phyloP scores from a whole-genome alignment of 2,113 vertebrate genomes.

The Heterocephalus glaber region DNA sequence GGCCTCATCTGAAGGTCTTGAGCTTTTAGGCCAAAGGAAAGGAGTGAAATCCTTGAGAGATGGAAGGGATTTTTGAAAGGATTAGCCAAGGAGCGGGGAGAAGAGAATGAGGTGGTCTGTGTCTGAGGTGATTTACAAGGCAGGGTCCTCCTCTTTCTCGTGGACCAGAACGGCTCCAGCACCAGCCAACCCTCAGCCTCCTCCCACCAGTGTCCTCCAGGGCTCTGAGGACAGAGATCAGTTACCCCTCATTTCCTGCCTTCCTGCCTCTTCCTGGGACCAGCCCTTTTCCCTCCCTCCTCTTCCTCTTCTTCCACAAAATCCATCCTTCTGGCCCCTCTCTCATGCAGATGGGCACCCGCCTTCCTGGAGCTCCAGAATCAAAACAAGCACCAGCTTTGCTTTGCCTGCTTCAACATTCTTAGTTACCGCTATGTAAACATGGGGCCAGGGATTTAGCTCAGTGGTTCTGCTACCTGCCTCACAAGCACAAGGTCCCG shows the following conservation, averaged over 20 bases:
- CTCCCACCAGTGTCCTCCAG: fast-evolving
- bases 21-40: slow-evolving; percentile 70
- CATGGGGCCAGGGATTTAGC: too few species aligned
- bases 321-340: background rate
- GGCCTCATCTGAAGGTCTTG: slow-evolving; percentile 28
- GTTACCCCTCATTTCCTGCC: too few species aligned
- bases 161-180: background rate
- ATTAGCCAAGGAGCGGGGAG: slow-evolving; percentile 13
- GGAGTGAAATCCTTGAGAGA: slow-evolving; percentile 66
- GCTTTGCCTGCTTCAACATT: background rate
- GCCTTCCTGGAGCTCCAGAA: background rate
- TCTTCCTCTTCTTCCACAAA: background rate
- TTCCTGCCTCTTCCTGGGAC: background rate
- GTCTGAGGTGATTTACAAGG: background rate
- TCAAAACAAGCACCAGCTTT: background rate
- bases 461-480: too few species aligned
- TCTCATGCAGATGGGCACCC: background rate
- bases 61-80: slow-evolving; percentile 66
- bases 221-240: background rate
- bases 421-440: too few species aligned
- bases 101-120: background rate
- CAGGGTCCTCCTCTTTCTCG: background rate
- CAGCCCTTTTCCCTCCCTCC: background rate
- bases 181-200: background rate
- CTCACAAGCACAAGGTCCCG: too few species aligned